phyloP scores from a whole-genome alignment of 30 jellyfish, hydroid and myxozoan genomes.

The Hydractinia symbiolongicarpus region DNA sequence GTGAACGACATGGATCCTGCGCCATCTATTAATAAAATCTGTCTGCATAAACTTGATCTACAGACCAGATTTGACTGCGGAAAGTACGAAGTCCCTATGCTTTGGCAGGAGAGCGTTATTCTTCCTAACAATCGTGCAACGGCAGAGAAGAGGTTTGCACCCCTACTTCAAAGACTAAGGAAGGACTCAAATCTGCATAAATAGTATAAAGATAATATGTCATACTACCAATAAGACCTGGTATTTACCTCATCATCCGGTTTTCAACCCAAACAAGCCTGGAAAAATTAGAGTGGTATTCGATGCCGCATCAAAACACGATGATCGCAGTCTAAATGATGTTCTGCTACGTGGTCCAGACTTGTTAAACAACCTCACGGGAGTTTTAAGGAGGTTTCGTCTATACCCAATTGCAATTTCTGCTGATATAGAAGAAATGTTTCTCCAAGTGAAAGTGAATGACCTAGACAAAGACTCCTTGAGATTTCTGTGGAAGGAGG shows the following conservation, averaged over 20 bases:
- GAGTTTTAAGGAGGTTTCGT: conserved; percentile 2
- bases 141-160: background rate
- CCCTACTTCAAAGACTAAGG: background rate
- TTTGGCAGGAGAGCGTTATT: background rate
- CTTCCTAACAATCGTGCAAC: conserved; percentile 15
- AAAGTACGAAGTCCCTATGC: conserved; percentile 10
- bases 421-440: conserved; percentile 37
- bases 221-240: conserved; percentile 5
- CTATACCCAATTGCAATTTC: background rate
- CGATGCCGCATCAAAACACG: conserved; percentile 11
- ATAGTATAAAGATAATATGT: background rate
- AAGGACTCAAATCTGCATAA: background rate
- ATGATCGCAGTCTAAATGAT: background rate
- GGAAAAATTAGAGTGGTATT: conserved; percentile 19
- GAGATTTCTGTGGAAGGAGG: conserved; percentile 34
- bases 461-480: conserved; percentile 26
- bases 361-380: conserved; percentile 13
- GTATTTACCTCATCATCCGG: conserved; percentile 28
- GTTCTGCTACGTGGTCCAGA: conserved; percentile 16
- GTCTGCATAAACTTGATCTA: background rate
- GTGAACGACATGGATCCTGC: background rate
- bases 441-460: conserved; percentile 25
- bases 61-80: background rate
- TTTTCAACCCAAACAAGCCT: conserved; percentile 7
- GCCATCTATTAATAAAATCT: background rate